These are phyloP conservation scores for Sakesphorus luctuosus DNA, from an alignment of 2,113 vertebrate species.

Conservation along the genomic window DNA sequence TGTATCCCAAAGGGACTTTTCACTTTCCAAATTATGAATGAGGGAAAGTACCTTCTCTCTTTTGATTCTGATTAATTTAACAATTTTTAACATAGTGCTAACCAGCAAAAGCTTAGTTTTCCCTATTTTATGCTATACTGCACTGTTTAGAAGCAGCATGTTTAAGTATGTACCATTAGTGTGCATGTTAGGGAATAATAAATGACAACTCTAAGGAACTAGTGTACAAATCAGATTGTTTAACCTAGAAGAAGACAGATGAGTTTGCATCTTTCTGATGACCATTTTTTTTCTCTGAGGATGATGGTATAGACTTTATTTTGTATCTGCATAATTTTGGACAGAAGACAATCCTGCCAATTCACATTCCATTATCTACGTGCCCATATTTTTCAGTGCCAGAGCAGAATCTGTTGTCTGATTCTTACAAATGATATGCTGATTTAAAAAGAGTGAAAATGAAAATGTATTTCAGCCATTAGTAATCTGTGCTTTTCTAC, in stretches of 20 bases:
- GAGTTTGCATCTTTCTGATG: background rate
- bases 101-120: background rate
- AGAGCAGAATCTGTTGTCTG: background rate
- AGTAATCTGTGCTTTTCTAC: background rate
- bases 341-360: background rate
- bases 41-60: constrained; percentile 4
- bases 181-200: background rate
- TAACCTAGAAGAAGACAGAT: background rate
- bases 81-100: background rate
- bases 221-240: background rate
- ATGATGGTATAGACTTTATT: background rate
- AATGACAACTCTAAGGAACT: background rate
- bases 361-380: background rate
- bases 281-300: background rate
- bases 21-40: constrained; percentile 33
- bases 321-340: background rate
- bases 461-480: background rate
- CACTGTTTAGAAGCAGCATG: background rate
- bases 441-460: background rate
- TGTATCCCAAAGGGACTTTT: constrained; percentile 41
- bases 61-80: constrained; percentile 15
- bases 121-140: background rate
- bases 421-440: background rate
- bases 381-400: background rate
- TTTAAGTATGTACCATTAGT: background rate